Base-by-base conservation (phyloP, 2,113 vertebrate genomes). In the Machaerirhynchus nigripectus region DNA sequence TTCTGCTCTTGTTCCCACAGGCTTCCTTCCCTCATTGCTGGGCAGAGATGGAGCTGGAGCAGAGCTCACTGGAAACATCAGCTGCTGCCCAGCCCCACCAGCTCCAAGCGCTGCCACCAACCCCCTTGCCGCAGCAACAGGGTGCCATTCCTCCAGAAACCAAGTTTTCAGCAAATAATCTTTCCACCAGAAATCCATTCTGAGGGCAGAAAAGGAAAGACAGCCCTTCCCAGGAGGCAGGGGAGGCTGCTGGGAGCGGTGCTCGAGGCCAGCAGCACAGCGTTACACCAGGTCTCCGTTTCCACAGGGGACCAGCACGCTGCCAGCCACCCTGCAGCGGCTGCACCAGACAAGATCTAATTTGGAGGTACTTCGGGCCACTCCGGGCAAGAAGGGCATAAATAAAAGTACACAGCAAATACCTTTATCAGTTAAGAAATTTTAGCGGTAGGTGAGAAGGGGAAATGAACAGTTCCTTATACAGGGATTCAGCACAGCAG, bases 261-360 rank as follows among this genome's bases (percentile, higher is more conserved):
- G 26, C 20, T 35, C 0, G 1, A 17, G 75, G 56, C 50, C n/a
- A 10, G 64, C 55, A 56, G 83, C 44, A 7, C 26, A 5, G 4
- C 7, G 1, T 5, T 7, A 3, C 8, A 2, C 22, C 4, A 16
- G 30, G 23, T 13, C 49, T 33, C 20, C 5, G 0, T 39, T 55
- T 6, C 46, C 79, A 18, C 12, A 2, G 30, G 16, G 53, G 15
- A 30, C 5, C 2, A 30, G 65, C 44, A 7, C 5, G 0, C 1
- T 3, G 7, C 30, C 33, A 7, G 70, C 20, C 57, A 2, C 35
- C 61, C 57, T 7, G 80, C 0, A 3, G 37, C 12, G 15, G 23
- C 46, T 23, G 3, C 8, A 11, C 16, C 14, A 5, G 17, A 28
- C 28, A 3, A 5, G 1, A 39, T 6, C 27, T 6, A 2, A 37